Evolutionary conservation across 37 sponge, comb jelly and placozoan genomes (phyloP).

Genomic region (Spongilla lacustris): DNA sequence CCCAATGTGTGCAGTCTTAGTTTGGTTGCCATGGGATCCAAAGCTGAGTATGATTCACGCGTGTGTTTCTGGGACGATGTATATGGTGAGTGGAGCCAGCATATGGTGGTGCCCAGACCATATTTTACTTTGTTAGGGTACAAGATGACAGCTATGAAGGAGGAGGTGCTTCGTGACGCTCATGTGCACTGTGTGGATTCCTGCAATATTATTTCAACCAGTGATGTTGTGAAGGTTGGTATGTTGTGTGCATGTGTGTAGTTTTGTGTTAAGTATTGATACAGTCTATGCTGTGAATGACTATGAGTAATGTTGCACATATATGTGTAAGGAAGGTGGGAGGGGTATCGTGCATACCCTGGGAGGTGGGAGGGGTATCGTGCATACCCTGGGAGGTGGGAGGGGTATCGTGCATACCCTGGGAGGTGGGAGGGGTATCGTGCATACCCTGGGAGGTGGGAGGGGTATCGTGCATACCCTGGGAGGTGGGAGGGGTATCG

Average conservation of each 20-base stretch:
- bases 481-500: no score
- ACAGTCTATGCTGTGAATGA: background rate
- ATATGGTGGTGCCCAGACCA: background rate
- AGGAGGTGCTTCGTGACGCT: slow-evolving; percentile 58
- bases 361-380: no score
- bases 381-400: no score
- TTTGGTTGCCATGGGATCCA: slow-evolving; percentile 68
- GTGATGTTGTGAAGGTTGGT: slow-evolving; percentile 62
- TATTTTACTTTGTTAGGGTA: slow-evolving; percentile 50
- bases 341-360: no score
- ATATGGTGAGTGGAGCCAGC: slow-evolving; percentile 52
- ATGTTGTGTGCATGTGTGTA: slow-evolving; percentile 25
- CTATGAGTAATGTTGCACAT: background rate
- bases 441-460: no score
- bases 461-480: no score
- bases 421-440: no score
- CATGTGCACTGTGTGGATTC: slow-evolving; percentile 30
- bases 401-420: no score
- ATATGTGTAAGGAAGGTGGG: no score
- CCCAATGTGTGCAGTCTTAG: slow-evolving; percentile 65
- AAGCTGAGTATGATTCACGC: slow-evolving; percentile 23
- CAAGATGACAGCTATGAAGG: slow-evolving; percentile 81
- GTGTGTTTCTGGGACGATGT: slow-evolving; percentile 81
- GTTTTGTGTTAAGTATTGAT: background rate
- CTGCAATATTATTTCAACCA: slow-evolving; percentile 45